Base-by-base conservation (phyloP, 2,888 invertebrate species). In the Cremastinae sp. region DNA sequence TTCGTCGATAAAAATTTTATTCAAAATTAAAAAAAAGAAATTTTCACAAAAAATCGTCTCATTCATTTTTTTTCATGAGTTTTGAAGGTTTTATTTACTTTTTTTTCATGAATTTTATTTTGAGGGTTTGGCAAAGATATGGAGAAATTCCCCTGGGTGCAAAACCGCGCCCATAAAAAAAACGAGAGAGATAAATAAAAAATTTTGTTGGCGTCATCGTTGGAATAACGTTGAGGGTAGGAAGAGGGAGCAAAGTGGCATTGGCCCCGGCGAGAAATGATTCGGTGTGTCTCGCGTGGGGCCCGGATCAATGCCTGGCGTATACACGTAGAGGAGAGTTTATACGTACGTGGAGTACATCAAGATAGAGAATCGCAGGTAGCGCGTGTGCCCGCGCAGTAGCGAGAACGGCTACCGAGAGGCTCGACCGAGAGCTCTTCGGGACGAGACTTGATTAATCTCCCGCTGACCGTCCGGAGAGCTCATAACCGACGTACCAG, bases 401-500 rank as follows among this genome's bases (percentile, higher is more conserved):
- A 77, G 76, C 73, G 55, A 41, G 56, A 59, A 37, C 41, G 43
- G 72, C 66, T 71, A 62, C 45, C 41, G 72, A n/a, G n/a, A n/a
- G 53, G 12, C 39, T 53, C 45, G 9, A 47, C 59, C 39, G 68
- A 58, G 49, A 59, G 45, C 45, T 47, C 45, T 18, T 37, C 39
- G 18, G 18, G 69, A 51, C 39, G 68, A 51, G 69, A 74, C 65
- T 77, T 77, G 76, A 77, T 77, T 77, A 77, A 77, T 77, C 76
- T 77, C 76, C 76, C 76, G 76, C 76, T 77, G 76, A 77, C 76
- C 73, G 55, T 74, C 47, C 65, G 28, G 28, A 66, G 61, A 64
- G 18, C 22, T 51, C 43, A 45, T 62, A 49, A 69, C 73, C 51
- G 64, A 69, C 47, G 55, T 56, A 66, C 49, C 68, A 61, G 66